These are phyloP conservation scores for Frankliniella intonsa DNA, from an alignment of 2,888 invertebrate species.

Conservation along the genomic window DNA sequence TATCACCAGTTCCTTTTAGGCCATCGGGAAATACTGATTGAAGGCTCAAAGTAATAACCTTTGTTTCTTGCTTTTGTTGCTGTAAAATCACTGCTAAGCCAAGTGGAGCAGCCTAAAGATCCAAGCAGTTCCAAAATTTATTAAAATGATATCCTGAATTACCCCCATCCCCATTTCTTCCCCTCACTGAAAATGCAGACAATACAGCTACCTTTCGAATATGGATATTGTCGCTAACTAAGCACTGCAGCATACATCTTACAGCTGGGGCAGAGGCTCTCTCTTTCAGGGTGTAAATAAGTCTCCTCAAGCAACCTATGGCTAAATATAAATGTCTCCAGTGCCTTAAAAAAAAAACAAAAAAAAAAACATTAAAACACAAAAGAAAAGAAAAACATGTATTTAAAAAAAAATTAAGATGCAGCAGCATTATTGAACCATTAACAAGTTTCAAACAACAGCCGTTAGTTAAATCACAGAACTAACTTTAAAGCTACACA, in stretches of 20 bases:
- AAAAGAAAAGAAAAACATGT: neutral
- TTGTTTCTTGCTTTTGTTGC: constrained; percentile 59
- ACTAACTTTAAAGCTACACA: too few species aligned
- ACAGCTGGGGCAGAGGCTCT: constrained; percentile 60
- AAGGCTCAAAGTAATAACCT: constrained; percentile 56
- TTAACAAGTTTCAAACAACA: too few species aligned
- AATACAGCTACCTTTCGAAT: constrained; percentile 57
- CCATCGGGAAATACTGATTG: constrained; percentile 32
- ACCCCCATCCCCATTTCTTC: neutral
- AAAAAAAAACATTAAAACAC: constrained; percentile 22
- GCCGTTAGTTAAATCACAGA: too few species aligned
- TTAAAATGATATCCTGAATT: neutral
- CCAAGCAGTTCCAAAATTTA: neutral
- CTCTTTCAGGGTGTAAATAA: constrained; percentile 45
- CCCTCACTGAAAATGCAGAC: neutral
- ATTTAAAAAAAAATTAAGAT: too few species aligned
- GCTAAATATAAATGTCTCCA: constrained; percentile 79
- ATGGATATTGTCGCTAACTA: constrained; percentile 73
- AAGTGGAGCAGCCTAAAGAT: neutral
- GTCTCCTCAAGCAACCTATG: constrained; percentile 64
- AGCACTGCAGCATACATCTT: constrained; percentile 57
- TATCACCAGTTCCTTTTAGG: constrained; percentile 48
- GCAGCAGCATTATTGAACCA: too few species aligned
- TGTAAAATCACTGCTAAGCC: constrained; percentile 41
- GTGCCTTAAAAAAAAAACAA: constrained; percentile 51